Evolutionary conservation across 2,888 invertebrate species (phyloP).

Genomic region (Microplitis deprimator): DNA sequence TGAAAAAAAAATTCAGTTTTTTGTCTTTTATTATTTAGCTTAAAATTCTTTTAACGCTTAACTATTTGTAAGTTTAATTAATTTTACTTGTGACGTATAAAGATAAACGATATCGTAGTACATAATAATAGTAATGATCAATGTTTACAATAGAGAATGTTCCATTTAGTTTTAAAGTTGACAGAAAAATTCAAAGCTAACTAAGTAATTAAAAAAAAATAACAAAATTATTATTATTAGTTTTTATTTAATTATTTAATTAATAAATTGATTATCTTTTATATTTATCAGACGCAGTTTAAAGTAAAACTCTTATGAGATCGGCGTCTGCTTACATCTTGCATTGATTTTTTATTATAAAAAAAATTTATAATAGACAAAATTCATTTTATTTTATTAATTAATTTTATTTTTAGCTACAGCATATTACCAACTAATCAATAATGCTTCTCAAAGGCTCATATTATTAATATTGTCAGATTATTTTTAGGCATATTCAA

Average conservation of each 20-base stretch:
- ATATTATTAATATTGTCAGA: constrained; percentile 47
- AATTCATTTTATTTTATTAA: neutral
- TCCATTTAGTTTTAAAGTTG: neutral
- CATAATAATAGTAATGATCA: neutral
- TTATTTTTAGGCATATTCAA: constrained; percentile 37
- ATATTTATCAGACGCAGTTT: constrained; percentile 52
- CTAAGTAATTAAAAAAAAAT: neutral
- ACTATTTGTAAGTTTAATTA: neutral
- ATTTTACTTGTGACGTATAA: neutral
- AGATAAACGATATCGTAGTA: neutral
- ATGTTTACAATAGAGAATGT: constrained; percentile 18
- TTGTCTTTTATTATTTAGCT: constrained; percentile 2
- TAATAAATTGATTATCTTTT: neutral
- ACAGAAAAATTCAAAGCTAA: constrained; percentile 1
- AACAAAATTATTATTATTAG: neutral
- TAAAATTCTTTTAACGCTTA: neutral
- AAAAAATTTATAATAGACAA: constrained; percentile 27
- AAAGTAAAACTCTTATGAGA: constrained; percentile 50
- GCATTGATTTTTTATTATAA: constrained; percentile 46
- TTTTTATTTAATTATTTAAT: neutral
- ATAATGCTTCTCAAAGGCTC: constrained; percentile 43
- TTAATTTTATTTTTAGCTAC: neutral
- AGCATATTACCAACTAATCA: neutral
- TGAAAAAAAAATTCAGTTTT: neutral
- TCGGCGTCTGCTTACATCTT: constrained; percentile 44